Evolutionary conservation across 2,113 vertebrate genomes (phyloP), one percentile per base, ranked within the genome.

Genomic region (Pardalotus punctatus): DNA sequence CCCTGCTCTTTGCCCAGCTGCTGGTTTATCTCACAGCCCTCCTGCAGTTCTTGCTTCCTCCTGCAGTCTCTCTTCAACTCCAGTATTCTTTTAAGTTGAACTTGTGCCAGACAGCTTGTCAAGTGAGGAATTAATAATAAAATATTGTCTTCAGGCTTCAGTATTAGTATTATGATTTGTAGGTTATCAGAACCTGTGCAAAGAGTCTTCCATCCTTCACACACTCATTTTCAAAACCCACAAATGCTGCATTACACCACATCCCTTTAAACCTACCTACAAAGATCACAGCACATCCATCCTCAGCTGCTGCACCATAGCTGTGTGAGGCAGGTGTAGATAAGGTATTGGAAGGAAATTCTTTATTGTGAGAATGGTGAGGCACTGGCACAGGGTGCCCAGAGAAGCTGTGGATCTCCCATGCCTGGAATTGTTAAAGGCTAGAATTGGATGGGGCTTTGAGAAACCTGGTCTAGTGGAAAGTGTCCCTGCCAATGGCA

Each of bases 191-290:
- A 61, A 57, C 28, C 12, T 47, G 6, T 72, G 16, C 28, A 57
- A 25, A 7, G 29, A 40, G n/a, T 35, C n/a, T 86, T 72, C 40
- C 45, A 36, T 51, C 54, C n/a, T 35, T 57, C 42, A 45, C 14
- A 57, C 42, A 8, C 3, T 69, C 12, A 5, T 15, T 72, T 72
- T 73, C 36, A 43, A 77, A 38, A 81, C 10, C 25, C 50, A 45
- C 14, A 83, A 65, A 69, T 3, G 1, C 31, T 53, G 5, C 0
- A 0, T 80, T 76, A 23, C 6, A 43, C 9, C 51, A 72, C 13
- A 61, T 50, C 50, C 27, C 62, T 74, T 64, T 81, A 70, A 66
- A 40, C 23, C 3, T 6, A 57, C 53, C 33, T 42, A 22, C 22
- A 61, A 60, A 88, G n/a, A 36, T 51, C n/a, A 23, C 29, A n/a